These are phyloP conservation scores for Mormyrus hasselquistii DNA, from an alignment of 2,797 vertebrate species.

Conservation along the genomic window DNA sequence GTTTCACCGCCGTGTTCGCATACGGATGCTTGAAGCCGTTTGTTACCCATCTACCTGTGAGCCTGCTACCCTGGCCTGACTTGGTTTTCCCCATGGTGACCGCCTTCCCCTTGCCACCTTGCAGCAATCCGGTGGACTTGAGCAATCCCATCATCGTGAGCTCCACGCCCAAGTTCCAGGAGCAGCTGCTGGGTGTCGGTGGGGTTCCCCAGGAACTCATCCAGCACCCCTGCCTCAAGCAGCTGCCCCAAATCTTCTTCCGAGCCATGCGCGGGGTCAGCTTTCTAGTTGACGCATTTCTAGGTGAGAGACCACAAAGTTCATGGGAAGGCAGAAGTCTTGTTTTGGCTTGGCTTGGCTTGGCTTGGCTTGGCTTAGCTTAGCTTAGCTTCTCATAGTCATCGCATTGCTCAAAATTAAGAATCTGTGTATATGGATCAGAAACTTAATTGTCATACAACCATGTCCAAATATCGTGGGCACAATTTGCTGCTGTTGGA, in stretches of 20 bases:
- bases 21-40: neutral
- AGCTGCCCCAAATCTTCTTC: constrained; percentile 85
- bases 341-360: too few relatives aligned
- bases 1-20: neutral
- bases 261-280: constrained; percentile 85
- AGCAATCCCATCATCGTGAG: constrained; percentile 85
- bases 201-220: constrained; percentile 87
- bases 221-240: constrained; percentile 85
- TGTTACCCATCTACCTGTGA: neutral
- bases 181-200: constrained; percentile 82
- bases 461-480: neutral
- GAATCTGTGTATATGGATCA: neutral
- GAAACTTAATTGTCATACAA: neutral
- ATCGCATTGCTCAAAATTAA: neutral
- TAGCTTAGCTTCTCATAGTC: neutral
- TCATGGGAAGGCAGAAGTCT: neutral
- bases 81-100: neutral
- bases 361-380: neutral
- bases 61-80: neutral
- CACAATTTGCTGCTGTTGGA: neutral
- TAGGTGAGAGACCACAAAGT: constrained; percentile 61
- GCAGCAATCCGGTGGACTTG: constrained; percentile 88
- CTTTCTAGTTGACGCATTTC: constrained; percentile 83
- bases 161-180: constrained; percentile 84
- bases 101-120: neutral